Base-by-base conservation (phyloP, 2,797 vertebrate genomes). In the Crenuchus spilurus region DNA sequence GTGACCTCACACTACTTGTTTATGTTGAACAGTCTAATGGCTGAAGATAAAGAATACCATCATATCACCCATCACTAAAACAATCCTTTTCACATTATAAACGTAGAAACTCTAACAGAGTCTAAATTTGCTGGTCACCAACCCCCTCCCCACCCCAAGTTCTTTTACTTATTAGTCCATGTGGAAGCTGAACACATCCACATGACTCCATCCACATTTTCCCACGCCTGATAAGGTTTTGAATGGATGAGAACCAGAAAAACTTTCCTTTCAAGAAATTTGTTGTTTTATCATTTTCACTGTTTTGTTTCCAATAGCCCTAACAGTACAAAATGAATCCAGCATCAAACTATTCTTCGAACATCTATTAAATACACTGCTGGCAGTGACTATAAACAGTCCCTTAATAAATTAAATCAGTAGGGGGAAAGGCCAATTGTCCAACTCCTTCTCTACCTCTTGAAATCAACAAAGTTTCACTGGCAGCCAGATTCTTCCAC, bases 181-280 rank as follows among this genome's bases (percentile, higher is more conserved):
- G 70, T 65, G 65, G 74, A 76, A 73, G 58, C 26, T 37, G 33
- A 72, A 62, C 7, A n/a, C 69, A 73, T 70, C 22, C 75, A 55
- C 82, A 71, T 80, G 76, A 75, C 49, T 71, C 22, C 33, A 73
- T 76, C 16, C 2, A 31, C 14, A n/a, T 66, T 70, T 60, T 65
- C 42, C 5, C 41, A 46, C 9, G 44, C 33, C 49, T 78, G 66
- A 78, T 44, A 20, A 16, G 28, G 48, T 71, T 65, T 42, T 33
- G 24, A 30, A 64, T 39, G 37, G 52, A 69, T 49, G 67, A 67
- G 54, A 69, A 20, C 3, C 20, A 33, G 14, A 31, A 18, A 54
- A 28, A n/a, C n/a, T n/a, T n/a, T n/a, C n/a, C n/a, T n/a, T n/a
- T n/a, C n/a, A n/a, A n/a, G n/a, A n/a, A n/a, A n/a, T n/a, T n/a